These are phyloP conservation scores for Ophioderma brevispina DNA, from an alignment of 35 echinoderm and acorn worm species.

Conservation along the genomic window DNA sequence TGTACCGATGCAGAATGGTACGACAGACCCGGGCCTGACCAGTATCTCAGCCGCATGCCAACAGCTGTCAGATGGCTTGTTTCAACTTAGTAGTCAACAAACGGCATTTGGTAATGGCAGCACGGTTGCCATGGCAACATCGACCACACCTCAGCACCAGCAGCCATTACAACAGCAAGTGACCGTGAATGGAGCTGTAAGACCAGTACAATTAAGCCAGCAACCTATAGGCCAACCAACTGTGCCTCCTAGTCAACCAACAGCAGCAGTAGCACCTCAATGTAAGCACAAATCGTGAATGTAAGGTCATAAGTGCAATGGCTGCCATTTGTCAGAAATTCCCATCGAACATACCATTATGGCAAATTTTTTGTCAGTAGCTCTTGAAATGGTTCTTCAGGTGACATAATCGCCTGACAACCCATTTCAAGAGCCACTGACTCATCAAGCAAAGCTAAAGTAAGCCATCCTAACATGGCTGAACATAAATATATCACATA, in stretches of 20 bases:
- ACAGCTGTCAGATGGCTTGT: slow-evolving; percentile 49
- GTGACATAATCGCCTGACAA: too few species aligned
- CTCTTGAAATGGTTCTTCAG: too few species aligned
- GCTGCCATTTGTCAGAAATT: too few species aligned
- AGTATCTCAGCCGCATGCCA: slow-evolving; percentile 51
- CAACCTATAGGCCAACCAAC: slow-evolving; percentile 31
- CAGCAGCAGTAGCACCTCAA: slow-evolving; percentile 5
- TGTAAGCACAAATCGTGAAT: too few species aligned
- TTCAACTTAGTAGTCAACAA: slow-evolving; percentile 34
- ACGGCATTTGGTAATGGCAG: not conserved
- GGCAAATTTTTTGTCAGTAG: too few species aligned
- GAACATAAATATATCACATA: too few species aligned
- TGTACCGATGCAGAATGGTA: slow-evolving; percentile 17
- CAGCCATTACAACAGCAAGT: not conserved
- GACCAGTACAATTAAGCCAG: slow-evolving; percentile 7
- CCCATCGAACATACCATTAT: too few species aligned
- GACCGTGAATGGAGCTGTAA: not conserved
- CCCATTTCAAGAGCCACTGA: too few species aligned
- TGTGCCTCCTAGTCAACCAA: not conserved
- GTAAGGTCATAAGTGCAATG: too few species aligned
- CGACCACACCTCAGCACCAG: not conserved
- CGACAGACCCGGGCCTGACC: not conserved
- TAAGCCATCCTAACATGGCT: too few species aligned
- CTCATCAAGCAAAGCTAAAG: too few species aligned
- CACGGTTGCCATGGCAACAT: not conserved